Conservation (phyloP, 30 jellyfish, hydroid and myxozoan genomes). For the Pelagia noctiluca region DNA sequence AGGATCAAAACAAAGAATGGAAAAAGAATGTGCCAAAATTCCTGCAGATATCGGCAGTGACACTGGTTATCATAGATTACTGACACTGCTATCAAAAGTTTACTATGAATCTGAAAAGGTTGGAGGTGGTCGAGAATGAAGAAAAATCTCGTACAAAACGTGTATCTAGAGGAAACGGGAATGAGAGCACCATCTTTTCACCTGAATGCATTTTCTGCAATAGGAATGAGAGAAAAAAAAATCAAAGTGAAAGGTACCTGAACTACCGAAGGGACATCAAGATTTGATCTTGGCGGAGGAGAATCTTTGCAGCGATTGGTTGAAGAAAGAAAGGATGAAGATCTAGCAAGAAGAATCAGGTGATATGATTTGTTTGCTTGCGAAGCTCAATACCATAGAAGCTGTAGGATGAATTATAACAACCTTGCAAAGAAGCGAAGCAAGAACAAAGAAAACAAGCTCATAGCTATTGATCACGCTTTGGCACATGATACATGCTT, state of each 20-base stretch:
- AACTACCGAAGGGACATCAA: no score
- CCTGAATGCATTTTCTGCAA: constrained; percentile 16
- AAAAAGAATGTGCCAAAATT: constrained; percentile 34
- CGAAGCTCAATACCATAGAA: no score
- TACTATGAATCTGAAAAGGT: constrained; percentile 7
- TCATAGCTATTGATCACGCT: constrained; percentile 7
- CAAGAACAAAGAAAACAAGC: constrained; percentile 19
- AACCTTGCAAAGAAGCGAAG: constrained; percentile 6
- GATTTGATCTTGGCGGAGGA: no score
- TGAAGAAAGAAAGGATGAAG: no score
- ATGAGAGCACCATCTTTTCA: neutral
- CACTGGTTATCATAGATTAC: constrained; percentile 4
- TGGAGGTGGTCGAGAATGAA: constrained; percentile 29
- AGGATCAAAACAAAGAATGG: constrained; percentile 44
- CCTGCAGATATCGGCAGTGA: constrained; percentile 9
- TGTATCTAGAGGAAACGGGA: neutral
- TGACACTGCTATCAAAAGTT: neutral
- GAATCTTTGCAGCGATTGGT: no score
- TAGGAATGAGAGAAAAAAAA: neutral
- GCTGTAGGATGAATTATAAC: no score
- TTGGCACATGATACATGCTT: no score
- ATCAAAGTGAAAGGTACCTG: no score
- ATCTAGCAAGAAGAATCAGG: no score
- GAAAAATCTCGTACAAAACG: neutral
- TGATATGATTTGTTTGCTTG: no score